Conservation (phyloP, 2,888 invertebrate genomes). For the Hymenopus coronatus region DNA sequence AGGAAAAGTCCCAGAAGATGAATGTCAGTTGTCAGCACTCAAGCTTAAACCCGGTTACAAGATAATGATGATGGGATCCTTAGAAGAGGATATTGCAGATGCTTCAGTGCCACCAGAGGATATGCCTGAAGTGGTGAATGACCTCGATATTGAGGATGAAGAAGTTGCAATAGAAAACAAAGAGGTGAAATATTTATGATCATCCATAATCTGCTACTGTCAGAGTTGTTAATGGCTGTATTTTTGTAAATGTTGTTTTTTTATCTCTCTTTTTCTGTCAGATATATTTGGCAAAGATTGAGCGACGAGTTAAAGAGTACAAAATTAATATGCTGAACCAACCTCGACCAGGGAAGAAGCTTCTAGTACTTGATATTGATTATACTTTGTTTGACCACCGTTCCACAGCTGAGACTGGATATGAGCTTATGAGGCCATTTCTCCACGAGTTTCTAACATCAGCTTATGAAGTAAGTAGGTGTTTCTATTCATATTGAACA, state of each 20-base stretch:
- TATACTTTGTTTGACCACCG: constrained; percentile 95
- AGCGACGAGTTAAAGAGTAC: constrained; percentile 79
- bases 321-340: constrained; percentile 78
- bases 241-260: neutral
- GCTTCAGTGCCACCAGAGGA: constrained; percentile 77
- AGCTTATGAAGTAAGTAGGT: constrained; percentile 61
- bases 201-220: neutral
- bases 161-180: constrained; percentile 68
- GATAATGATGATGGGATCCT: constrained; percentile 95
- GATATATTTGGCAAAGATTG: constrained; percentile 75
- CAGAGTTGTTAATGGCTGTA: neutral
- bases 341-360: constrained; percentile 79
- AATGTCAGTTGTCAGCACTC: constrained; percentile 68
- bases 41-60: constrained; percentile 85
- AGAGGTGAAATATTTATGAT: constrained; percentile 46
- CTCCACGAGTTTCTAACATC: constrained; percentile 89
- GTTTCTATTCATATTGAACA: neutral
- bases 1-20: constrained; percentile 85
- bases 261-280: constrained; percentile 39
- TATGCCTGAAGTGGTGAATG: constrained; percentile 84
- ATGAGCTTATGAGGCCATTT: constrained; percentile 90
- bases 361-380: constrained; percentile 92
- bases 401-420: constrained; percentile 84
- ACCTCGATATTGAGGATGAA: constrained; percentile 82
- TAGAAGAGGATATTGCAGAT: constrained; percentile 87